Evolutionary conservation across 1,140 invertebrate species (phyloP), one percentile per base, ranked within the genome.

Genomic region (Drosophila ambigua): DNA sequence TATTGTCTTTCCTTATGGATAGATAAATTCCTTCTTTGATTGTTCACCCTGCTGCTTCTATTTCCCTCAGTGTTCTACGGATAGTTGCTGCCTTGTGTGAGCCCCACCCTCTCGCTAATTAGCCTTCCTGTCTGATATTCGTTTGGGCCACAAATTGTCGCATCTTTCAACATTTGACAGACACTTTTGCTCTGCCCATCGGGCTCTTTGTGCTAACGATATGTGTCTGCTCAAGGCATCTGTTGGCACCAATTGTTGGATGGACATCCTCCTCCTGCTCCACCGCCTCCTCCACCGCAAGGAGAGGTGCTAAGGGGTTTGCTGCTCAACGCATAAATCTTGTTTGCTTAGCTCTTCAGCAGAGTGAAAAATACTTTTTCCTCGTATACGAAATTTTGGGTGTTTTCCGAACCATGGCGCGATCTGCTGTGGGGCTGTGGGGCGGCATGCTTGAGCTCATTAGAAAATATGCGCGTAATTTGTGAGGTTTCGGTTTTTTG

Each of bases 401-500:
- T 68, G 72, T 80, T 80, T 72, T 77, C 60, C 65, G 79, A 88
- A 88, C 83, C 82, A 79, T 88, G 76, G 60, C 83, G 72, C 83
- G 72, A 77, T 79, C 67, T 41, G 35, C 3, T 39, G 11, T 39
- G 35, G 35, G 31, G 35, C 3, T 39, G 11, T 39, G 35, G 35
- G 31, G 35, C 48, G 82, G 62, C 69, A 72, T 52, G 82, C 82
- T 77, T 85, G 82, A 83, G 83, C 83, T 87, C 83, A 88, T 87
- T 87, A 88, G 83, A 87, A 87, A 87, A 87, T 88, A 87, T 88
- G 83, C 83, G 83, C 76, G 79, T 87, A 87, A 87, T 87, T 83
- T 87, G 83, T 87, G 82, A 59, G 74, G 61, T 72, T 67, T 62
- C 43, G 53, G 62, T 8, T 23, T 44, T 39, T 62, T 43, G 44